A percentile compares a stretch with the other conserved stretches of the same genome.
phyloP scores from a whole-genome alignment of 2,888 invertebrate genomes.

The Listrodromus nycthemerus region DNA sequence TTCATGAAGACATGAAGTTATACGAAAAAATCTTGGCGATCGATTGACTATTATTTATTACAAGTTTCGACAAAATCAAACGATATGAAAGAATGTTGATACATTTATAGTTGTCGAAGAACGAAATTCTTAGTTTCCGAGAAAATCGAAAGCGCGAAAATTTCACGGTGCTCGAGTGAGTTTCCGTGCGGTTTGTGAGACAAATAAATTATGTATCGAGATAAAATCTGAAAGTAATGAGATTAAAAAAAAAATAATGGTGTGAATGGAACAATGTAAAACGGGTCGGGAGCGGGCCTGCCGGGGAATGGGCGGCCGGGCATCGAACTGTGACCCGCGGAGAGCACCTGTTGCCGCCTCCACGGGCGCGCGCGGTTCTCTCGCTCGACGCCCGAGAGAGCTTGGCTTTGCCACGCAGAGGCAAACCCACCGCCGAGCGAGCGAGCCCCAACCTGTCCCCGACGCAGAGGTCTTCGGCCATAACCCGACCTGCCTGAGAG shows the following conservation, averaged over 20 bases:
- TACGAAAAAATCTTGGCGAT: neutral
- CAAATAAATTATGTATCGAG: constrained; percentile 9
- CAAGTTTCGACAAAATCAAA: too few relatives aligned
- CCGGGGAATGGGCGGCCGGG: constrained; percentile 69
- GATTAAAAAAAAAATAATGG: constrained; percentile 11
- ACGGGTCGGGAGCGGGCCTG: too few relatives aligned
- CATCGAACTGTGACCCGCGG: constrained; percentile 81
- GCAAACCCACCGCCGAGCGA: constrained; percentile 43
- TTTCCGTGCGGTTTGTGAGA: neutral
- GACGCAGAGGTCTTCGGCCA: constrained; percentile 53
- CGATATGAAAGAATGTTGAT: too few relatives aligned
- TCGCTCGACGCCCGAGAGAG: constrained; percentile 63
- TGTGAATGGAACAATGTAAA: neutral
- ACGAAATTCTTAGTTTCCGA: too few relatives aligned
- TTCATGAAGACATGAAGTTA: too few relatives aligned
- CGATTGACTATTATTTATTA: too few relatives aligned
- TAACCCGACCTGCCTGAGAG: constrained; percentile 66
- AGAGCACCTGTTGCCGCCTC: constrained; percentile 82
- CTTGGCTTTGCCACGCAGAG: constrained; percentile 61
- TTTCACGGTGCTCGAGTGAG: too few relatives aligned
- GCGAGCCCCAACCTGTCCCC: constrained; percentile 57
- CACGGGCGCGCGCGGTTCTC: constrained; percentile 73
- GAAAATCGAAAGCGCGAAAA: too few relatives aligned
- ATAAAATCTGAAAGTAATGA: constrained; percentile 10
- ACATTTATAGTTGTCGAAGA: too few relatives aligned